Evolutionary conservation across 2,888 invertebrate genomes (phyloP), one percentile per base, ranked within the genome.

Genomic region (Tanytarsus gracilentus): DNA sequence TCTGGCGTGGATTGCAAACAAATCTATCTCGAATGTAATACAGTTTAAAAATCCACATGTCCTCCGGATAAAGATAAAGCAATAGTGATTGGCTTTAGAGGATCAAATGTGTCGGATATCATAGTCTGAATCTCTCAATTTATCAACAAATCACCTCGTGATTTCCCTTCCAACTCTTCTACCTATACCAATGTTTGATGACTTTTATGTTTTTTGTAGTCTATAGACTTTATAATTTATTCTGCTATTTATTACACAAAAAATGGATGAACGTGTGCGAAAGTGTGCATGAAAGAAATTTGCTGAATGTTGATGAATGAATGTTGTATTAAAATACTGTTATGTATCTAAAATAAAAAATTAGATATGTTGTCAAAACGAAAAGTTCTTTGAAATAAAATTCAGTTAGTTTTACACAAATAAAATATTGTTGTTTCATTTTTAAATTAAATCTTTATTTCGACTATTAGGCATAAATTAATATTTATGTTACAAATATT

Each of bases 21-120:
- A 69, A 78, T 88, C 65, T 93, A 88, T 76, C 78, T 88, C 67
- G 84, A 89, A 73, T 94, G 93, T 75, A 92, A 92, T 74, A 90
- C 91, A 78, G 86, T 89, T 72, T 90, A 84, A 80, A 29, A 33
- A 5, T 11, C 33, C n/a, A n/a, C n/a, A n/a, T n/a, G n/a, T n/a
- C n/a, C n/a, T n/a, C n/a, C n/a, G n/a, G n/a, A n/a, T n/a, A n/a
- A n/a, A n/a, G n/a, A n/a, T n/a, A n/a, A n/a, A n/a, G n/a, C n/a
- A n/a, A n/a, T n/a, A n/a, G n/a, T n/a, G n/a, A n/a, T n/a, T n/a
- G n/a, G n/a, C n/a, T n/a, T n/a, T n/a, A n/a, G n/a, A n/a, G n/a
- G n/a, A n/a, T n/a, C n/a, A n/a, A n/a, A n/a, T n/a, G n/a, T n/a
- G n/a, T n/a, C n/a, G 11, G 11, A 33, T 11, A 5, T 2, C 36